Evolutionary conservation across 2,888 invertebrate species (phyloP).

Genomic region (Leucania comma): DNA sequence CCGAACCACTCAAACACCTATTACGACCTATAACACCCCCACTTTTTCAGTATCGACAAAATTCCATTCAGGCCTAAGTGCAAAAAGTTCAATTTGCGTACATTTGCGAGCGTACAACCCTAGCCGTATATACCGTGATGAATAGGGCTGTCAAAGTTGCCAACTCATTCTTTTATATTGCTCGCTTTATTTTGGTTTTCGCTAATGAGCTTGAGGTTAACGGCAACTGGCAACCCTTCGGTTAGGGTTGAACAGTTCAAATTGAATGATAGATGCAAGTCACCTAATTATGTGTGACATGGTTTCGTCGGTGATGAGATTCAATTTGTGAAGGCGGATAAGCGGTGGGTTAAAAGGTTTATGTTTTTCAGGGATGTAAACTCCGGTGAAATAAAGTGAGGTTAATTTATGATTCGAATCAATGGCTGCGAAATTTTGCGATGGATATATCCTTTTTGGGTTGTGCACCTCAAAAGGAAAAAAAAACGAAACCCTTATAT

Average conservation of each 20-base stretch:
- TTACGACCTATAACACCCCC: slow-evolving; percentile 48
- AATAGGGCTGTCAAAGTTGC: slow-evolving; percentile 76
- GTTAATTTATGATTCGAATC: slow-evolving; percentile 17
- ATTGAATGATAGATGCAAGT: slow-evolving; percentile 64
- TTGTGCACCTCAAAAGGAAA: no score
- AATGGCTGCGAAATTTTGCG: neutral
- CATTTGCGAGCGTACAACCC: slow-evolving; percentile 42
- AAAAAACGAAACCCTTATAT: no score
- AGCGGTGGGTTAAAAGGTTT: slow-evolving; percentile 27
- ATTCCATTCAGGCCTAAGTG: slow-evolving; percentile 58
- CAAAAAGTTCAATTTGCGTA: slow-evolving; percentile 68
- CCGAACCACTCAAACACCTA: slow-evolving; percentile 52
- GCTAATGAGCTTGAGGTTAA: slow-evolving; percentile 81
- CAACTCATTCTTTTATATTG: slow-evolving; percentile 88
- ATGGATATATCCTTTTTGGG: neutral
- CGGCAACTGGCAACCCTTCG: slow-evolving; percentile 54
- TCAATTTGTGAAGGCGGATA: slow-evolving; percentile 55
- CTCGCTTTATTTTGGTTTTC: slow-evolving; percentile 82
- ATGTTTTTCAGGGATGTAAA: slow-evolving; percentile 30
- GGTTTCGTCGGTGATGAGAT: slow-evolving; percentile 44
- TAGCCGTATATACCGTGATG: slow-evolving; percentile 67
- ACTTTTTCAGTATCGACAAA: slow-evolving; percentile 60
- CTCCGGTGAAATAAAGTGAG: slow-evolving; percentile 3
- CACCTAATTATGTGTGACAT: slow-evolving; percentile 67
- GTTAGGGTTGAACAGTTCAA: slow-evolving; percentile 59